Conservation (phyloP, 2,797 vertebrate genomes). For the Sebastes diaconus region DNA sequence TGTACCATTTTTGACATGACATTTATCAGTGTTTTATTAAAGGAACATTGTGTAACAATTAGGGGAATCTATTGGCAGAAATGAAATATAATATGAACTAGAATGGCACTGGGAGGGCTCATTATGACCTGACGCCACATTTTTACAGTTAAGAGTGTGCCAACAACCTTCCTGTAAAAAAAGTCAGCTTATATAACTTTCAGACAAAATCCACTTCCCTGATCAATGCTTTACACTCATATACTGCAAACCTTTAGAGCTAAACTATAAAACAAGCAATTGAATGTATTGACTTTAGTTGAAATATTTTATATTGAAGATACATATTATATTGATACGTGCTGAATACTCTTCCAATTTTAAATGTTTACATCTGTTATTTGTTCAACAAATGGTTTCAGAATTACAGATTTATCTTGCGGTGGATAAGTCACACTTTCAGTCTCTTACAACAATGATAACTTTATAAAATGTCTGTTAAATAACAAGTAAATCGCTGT, state of each 20-base stretch:
- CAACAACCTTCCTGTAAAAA: too few species aligned
- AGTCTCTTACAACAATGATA: neutral
- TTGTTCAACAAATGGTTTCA: neutral
- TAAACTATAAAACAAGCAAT: neutral
- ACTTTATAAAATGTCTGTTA: neutral
- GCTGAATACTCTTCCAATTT: neutral
- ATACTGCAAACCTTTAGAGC: neutral
- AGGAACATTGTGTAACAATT: too few species aligned
- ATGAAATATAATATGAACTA: too few species aligned
- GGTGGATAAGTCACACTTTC: neutral
- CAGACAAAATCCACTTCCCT: too few species aligned
- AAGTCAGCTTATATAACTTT: too few species aligned
- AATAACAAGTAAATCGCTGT: neutral
- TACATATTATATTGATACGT: neutral
- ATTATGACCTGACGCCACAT: neutral
- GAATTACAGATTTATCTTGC: neutral
- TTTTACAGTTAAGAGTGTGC: neutral
- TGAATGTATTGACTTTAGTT: neutral
- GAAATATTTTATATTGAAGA: neutral
- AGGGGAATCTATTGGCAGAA: too few species aligned
- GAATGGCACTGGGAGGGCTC: neutral
- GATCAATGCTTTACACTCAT: neutral
- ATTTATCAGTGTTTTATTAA: slow-evolving; percentile 1
- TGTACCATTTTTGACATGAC: neutral
- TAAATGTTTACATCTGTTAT: neutral